A percentile compares a stretch with the other conserved stretches of the same genome.
phyloP scores from a whole-genome alignment of 2,888 invertebrate genomes.

The Luperina testacea region DNA sequence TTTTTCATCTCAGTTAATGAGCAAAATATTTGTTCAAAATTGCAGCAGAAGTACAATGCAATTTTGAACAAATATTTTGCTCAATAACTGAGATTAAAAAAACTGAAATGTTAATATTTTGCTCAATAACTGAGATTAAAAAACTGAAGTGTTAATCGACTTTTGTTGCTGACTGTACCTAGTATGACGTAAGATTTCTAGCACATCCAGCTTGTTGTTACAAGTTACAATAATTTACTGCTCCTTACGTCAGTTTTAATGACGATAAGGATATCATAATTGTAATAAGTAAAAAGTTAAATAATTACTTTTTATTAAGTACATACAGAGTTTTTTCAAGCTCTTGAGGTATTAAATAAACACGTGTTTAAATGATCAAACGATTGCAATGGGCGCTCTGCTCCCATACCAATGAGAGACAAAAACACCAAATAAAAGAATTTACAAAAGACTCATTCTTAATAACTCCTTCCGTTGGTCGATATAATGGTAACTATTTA shows the following conservation, averaged over 20 bases:
- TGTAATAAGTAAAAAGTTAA: constrained; percentile 2
- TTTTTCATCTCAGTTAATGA: too few species aligned
- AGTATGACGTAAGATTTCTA: constrained; percentile 40
- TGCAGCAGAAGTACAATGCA: too few species aligned
- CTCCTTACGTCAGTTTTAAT: constrained; percentile 20
- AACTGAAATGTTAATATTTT: too few species aligned
- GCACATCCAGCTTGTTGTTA: constrained; percentile 31
- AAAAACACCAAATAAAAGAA: neutral
- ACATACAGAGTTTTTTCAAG: constrained; percentile 1
- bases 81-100: too few species aligned
- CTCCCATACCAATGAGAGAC: neutral
- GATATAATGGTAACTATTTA: neutral
- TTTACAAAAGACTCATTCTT: neutral
- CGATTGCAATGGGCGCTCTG: constrained; percentile 4
- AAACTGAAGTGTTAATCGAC: too few species aligned
- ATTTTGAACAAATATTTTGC: too few species aligned
- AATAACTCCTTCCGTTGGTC: neutral
- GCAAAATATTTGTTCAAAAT: too few species aligned
- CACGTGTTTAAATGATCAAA: neutral
- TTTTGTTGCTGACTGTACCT: neutral
- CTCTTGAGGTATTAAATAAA: constrained; percentile 1
- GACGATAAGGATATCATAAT: constrained; percentile 4
- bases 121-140: too few species aligned
- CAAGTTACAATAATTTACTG: constrained; percentile 18
- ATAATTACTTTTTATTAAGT: constrained; percentile 11